Percentiles rank a stretch among this genome's conserved stretches.
Evolutionary conservation across 2,797 vertebrate genomes (phyloP).

Genomic region (Hippopotamyrus pictus): DNA sequence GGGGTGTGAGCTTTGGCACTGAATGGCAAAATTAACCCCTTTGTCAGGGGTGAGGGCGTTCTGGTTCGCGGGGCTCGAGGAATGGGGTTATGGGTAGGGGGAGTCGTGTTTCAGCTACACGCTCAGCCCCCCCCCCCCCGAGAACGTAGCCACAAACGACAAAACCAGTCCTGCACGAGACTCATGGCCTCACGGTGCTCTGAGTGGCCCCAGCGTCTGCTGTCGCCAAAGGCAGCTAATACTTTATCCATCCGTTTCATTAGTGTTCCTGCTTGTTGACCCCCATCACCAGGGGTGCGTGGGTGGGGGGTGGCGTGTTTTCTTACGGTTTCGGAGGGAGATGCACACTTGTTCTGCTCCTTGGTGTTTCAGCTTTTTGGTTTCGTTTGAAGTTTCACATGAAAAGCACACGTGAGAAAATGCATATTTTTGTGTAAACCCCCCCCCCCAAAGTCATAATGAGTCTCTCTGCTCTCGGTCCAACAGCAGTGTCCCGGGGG

Average conservation of each 20-base stretch:
- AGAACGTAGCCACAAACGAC: not conserved
- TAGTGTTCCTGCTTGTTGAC: not conserved
- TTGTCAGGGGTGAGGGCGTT: not conserved
- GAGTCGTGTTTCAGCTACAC: not conserved
- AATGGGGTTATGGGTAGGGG: not conserved
- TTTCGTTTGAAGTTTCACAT: not conserved
- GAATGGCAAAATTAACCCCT: conserved; percentile 11
- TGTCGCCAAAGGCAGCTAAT: conserved; percentile 14
- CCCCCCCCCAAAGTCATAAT: not conserved
- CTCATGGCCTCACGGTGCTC: not conserved
- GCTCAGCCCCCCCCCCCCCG: not conserved
- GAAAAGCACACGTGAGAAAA: not conserved
- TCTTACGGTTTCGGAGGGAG: not conserved
- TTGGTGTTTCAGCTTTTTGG: no score
- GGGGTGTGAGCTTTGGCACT: not conserved
- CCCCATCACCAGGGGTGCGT: not conserved
- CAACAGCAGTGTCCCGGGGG: not conserved
- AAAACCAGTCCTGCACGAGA: conserved; percentile 29
- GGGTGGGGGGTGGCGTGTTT: not conserved
- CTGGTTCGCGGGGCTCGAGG: not conserved
- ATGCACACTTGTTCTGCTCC: not conserved
- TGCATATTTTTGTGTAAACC: not conserved
- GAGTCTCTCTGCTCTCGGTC: not conserved
- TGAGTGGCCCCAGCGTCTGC: not conserved
- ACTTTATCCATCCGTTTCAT: not conserved